phyloP scores from a whole-genome alignment of 2,888 invertebrate species.

The Noctua janthe region DNA sequence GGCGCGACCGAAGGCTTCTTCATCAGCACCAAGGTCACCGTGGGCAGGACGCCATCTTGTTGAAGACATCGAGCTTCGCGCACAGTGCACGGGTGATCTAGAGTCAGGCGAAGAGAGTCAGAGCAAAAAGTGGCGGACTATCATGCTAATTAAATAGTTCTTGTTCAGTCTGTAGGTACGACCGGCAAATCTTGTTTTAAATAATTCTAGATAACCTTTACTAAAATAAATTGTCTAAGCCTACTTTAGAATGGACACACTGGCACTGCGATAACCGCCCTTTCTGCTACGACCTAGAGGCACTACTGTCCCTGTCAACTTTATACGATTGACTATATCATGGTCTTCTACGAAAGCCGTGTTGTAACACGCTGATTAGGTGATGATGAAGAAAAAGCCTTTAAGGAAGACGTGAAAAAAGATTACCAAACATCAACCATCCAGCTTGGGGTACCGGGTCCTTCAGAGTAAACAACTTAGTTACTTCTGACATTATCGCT shows the following conservation, averaged over 20 bases:
- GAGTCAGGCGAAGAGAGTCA: not conserved
- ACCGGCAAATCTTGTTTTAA: not conserved
- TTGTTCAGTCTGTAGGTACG: not conserved
- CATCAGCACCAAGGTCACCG: slow-evolving; percentile 79
- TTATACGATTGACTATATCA: not conserved
- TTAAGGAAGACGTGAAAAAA: not conserved
- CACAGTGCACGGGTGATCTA: slow-evolving; percentile 86
- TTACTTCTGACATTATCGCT: slow-evolving; percentile 81
- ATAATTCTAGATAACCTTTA: not conserved
- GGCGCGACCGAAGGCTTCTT: slow-evolving; percentile 76
- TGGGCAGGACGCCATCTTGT: slow-evolving; percentile 84
- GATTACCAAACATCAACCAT: slow-evolving; percentile 86
- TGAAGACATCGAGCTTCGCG: slow-evolving; percentile 86
- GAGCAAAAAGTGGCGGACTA: not conserved
- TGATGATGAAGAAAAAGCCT: not conserved
- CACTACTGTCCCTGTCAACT: not conserved
- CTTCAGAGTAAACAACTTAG: slow-evolving; percentile 76
- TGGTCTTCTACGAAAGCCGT: not conserved
- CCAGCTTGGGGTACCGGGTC: slow-evolving; percentile 82
- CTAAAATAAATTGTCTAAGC: not conserved
- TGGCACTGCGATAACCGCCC: not conserved
- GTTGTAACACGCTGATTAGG: too few relatives aligned
- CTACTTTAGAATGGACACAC: not conserved
- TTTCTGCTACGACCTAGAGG: not conserved
- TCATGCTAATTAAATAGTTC: too few relatives aligned